phyloP scores from a whole-genome alignment of 2,113 vertebrate species.

The Anser brachyrhynchus region DNA sequence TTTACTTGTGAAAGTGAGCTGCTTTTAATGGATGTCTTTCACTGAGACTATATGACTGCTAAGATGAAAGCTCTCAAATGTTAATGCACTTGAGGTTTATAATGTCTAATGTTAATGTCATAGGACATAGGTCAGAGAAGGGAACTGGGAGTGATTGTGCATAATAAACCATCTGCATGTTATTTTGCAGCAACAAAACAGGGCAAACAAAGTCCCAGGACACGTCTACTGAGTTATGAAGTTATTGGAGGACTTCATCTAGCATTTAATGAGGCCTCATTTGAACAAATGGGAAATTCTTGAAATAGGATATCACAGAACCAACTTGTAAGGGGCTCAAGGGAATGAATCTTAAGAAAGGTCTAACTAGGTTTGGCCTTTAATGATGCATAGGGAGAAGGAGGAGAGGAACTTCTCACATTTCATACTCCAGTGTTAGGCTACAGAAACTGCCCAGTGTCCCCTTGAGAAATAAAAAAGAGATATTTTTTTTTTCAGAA shows the following conservation, averaged over 20 bases:
- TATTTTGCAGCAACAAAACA: conserved; percentile 24
- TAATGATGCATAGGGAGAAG: not conserved
- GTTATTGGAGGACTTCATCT: not conserved
- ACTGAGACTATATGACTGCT: not conserved
- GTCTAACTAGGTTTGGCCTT: not conserved
- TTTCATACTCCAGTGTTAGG: not conserved
- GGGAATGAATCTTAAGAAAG: not conserved
- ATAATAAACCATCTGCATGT: conserved; percentile 16
- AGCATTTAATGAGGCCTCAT: not conserved
- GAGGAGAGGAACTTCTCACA: not conserved
- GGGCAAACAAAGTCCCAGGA: not conserved
- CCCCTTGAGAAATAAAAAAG: not conserved
- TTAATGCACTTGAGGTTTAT: conserved; percentile 40
- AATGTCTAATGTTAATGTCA: conserved; percentile 21
- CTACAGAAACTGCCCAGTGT: not conserved
- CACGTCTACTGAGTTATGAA: not conserved
- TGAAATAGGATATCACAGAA: not conserved
- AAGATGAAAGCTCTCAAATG: conserved; percentile 25
- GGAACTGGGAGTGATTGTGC: not conserved
- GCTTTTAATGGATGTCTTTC: conserved; percentile 23
- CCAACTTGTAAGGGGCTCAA: not conserved
- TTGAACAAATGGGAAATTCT: conserved; percentile 12
- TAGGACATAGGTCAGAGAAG: conserved; percentile 33
- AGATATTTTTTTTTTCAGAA: not conserved
- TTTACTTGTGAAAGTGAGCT: not conserved